A percentile compares a stretch with the other conserved stretches of the same genome.
These are phyloP conservation scores for Gymnarchus niloticus DNA, from an alignment of 2,113 vertebrate species.

Conservation along the genomic window DNA sequence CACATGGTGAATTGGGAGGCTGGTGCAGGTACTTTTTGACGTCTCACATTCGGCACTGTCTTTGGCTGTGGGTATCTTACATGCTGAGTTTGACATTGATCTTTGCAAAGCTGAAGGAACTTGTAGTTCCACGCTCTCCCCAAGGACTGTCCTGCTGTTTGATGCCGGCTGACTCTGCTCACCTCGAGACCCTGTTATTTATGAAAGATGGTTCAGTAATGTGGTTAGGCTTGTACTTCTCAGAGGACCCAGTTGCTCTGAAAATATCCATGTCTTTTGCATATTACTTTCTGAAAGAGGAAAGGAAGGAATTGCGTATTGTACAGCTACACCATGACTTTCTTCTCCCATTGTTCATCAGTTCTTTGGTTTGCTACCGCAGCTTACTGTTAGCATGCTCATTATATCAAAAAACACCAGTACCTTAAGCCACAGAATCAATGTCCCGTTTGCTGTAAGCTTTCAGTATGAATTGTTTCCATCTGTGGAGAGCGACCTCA, in stretches of 20 bases:
- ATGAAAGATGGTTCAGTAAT: not conserved
- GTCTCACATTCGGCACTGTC: not conserved
- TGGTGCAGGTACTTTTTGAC: not conserved
- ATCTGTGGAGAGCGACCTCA: not conserved
- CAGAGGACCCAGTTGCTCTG: not conserved
- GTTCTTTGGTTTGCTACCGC: not conserved
- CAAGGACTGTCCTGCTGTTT: not conserved
- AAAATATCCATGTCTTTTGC: not conserved
- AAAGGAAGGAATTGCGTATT: not conserved
- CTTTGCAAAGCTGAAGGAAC: not conserved
- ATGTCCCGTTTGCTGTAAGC: not conserved
- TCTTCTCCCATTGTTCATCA: not conserved
- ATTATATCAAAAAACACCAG: not conserved
- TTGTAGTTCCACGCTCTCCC: not conserved
- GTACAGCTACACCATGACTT: not conserved
- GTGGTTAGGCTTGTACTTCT: not conserved
- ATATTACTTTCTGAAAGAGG: not conserved
- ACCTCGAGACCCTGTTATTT: too few relatives aligned
- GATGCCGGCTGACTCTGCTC: too few relatives aligned
- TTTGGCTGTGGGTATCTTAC: not conserved
- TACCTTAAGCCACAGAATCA: not conserved
- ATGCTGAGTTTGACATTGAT: not conserved
- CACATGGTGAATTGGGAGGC: not conserved
- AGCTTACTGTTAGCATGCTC: not conserved
- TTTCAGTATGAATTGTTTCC: not conserved